Percentiles rank a stretch among this genome's conserved stretches.
These are phyloP conservation scores for Rhizomys pruinosus DNA, from an alignment of 2,113 vertebrate genomes.

Conservation along the genomic window DNA sequence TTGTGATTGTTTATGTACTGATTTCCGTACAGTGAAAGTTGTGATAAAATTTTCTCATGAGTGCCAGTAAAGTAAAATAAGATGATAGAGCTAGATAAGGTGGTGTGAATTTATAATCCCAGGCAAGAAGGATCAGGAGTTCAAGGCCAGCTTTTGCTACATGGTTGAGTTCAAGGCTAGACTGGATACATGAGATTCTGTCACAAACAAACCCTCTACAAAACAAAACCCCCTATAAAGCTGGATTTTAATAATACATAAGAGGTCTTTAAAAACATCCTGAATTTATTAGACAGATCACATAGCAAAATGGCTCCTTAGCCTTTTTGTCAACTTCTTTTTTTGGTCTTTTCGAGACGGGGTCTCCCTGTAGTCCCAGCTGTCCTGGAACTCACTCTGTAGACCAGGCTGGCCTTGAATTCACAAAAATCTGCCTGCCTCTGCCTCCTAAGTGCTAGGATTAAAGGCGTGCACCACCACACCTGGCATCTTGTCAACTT, in stretches of 20 bases:
- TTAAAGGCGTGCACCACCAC: too few relatives aligned
- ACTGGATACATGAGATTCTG: background rate
- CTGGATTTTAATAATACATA: background rate
- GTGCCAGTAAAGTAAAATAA: background rate
- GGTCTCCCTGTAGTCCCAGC: too few relatives aligned
- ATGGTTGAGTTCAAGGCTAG: background rate
- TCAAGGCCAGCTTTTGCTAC: background rate
- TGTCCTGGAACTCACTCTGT: too few relatives aligned
- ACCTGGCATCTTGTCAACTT: background rate
- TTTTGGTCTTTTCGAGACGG: too few relatives aligned
- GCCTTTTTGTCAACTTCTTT: too few relatives aligned
- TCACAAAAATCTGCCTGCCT: too few relatives aligned
- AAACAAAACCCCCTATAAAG: too few relatives aligned
- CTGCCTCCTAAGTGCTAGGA: too few relatives aligned
- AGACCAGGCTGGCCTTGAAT: too few relatives aligned
- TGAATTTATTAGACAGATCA: slow-evolving; percentile 12
- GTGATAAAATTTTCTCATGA: background rate
- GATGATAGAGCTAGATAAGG: background rate
- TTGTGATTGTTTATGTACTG: too few relatives aligned
- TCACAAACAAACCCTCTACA: too few relatives aligned
- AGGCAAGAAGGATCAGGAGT: background rate
- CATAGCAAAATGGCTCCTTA: slow-evolving; percentile 1
- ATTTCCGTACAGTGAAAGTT: background rate
- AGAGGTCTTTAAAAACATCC: background rate
- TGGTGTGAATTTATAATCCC: background rate